These are phyloP conservation scores for Helicorthomorpha holstii DNA, from an alignment of 1,140 invertebrate species.

Conservation along the genomic window DNA sequence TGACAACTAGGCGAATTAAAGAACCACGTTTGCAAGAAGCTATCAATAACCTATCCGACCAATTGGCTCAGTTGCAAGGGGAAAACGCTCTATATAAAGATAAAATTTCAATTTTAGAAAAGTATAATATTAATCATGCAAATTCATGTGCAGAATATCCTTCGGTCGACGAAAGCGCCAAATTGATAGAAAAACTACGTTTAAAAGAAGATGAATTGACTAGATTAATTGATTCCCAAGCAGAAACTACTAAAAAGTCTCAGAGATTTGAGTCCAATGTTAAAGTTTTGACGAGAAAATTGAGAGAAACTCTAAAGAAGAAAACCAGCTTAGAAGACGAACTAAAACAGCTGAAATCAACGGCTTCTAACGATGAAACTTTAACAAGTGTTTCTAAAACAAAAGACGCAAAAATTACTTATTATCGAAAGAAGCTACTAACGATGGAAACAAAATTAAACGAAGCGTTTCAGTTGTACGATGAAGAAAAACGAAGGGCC, in stretches of 20 bases:
- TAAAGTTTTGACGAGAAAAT: constrained; percentile 20
- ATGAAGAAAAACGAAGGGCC: constrained; percentile 9
- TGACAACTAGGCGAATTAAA: not conserved
- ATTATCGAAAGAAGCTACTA: not conserved
- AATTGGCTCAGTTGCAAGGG: not conserved
- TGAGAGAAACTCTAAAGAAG: constrained; percentile 17
- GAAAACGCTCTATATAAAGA: not conserved
- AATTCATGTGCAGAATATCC: too few species aligned
- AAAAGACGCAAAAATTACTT: not conserved
- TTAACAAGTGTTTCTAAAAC: too few species aligned
- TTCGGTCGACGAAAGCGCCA: not conserved
- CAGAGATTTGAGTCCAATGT: constrained; percentile 16
- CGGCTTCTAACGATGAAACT: not conserved
- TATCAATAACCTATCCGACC: not conserved
- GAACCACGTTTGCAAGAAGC: not conserved
- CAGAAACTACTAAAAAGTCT: constrained; percentile 10
- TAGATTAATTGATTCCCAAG: not conserved
- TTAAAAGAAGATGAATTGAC: not conserved
- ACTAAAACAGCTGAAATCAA: constrained; percentile 15
- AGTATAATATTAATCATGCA: not conserved
- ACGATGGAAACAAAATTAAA: not conserved
- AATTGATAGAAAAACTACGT: not conserved
- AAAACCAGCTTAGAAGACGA: constrained; percentile 21
- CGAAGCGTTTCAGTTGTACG: constrained; percentile 2
- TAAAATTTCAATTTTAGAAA: not conserved